Percentiles rank a stretch among this genome's conserved stretches.
Evolutionary conservation across 2,888 invertebrate genomes (phyloP).

Genomic region (Caradrina kadenii): DNA sequence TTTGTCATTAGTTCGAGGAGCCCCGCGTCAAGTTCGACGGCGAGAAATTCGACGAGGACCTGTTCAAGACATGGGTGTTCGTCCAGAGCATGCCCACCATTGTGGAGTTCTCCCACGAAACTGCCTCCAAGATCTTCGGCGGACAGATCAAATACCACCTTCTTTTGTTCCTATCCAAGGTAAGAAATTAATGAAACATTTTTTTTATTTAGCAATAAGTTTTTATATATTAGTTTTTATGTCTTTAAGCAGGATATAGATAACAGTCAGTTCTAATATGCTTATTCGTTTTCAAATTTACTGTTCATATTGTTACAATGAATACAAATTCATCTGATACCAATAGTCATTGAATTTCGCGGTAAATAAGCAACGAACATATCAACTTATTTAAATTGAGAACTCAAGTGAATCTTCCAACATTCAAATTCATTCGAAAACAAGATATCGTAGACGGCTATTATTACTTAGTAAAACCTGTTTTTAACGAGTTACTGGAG

Average conservation of each 20-base stretch:
- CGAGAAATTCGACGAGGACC: conserved; percentile 91
- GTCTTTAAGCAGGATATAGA: neutral
- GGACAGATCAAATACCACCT: conserved; percentile 99
- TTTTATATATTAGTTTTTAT: neutral
- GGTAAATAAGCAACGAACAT: neutral
- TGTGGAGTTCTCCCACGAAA: conserved; percentile 99
- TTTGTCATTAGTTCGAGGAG: conserved; percentile 94
- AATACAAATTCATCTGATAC: neutral
- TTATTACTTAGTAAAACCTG: conserved; percentile 52
- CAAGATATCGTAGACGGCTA: conserved; percentile 43
- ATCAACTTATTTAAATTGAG: conserved; percentile 1
- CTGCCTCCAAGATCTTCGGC: conserved; percentile 99
- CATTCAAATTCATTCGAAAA: conserved; percentile 35
- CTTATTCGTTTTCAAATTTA: neutral
- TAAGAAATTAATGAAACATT: conserved; percentile 62
- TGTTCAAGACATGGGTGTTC: conserved; percentile 95
- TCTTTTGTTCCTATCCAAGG: conserved; percentile 97
- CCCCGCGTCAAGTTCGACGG: conserved; percentile 93
- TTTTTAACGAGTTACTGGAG: conserved; percentile 46
- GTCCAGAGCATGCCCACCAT: conserved; percentile 96
- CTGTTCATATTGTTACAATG: neutral
- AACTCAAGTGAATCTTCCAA: conserved; percentile 17
- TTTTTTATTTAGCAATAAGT: neutral
- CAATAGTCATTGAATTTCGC: neutral
- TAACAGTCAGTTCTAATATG: conserved; percentile 1